A percentile compares a stretch with the other conserved stretches of the same genome.
Conservation (phyloP, 2,888 invertebrate genomes). For the Zaprionus lineosus region DNA sequence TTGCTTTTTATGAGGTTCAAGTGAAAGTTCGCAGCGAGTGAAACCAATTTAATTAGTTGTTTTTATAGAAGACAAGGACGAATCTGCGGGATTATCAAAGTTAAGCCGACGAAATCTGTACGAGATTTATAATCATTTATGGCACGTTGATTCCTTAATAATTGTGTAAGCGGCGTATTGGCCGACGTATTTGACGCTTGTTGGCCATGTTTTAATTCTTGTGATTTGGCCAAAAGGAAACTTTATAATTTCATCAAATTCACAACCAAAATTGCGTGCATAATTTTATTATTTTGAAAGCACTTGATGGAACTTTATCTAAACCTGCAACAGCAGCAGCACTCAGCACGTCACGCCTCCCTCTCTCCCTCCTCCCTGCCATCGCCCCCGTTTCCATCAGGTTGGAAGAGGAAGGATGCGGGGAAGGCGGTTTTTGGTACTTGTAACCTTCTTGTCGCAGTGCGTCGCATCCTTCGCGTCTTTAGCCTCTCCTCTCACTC, state of each 20-base stretch:
- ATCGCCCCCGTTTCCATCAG: no score
- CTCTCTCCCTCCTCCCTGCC: neutral
- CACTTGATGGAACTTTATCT: constrained; percentile 68
- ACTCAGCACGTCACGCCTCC: constrained; percentile 9
- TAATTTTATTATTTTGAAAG: constrained; percentile 74
- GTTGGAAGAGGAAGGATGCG: no score
- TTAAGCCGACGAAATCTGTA: constrained; percentile 39
- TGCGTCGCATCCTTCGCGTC: no score
- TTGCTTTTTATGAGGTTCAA: constrained; percentile 41
- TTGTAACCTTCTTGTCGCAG: no score
- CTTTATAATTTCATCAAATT: constrained; percentile 72
- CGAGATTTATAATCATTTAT: constrained; percentile 28
- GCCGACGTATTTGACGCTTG: neutral
- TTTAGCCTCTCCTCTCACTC: no score
- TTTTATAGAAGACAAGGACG: no score
- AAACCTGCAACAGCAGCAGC: constrained; percentile 61
- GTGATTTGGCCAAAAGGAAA: constrained; percentile 26
- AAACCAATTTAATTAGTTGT: constrained; percentile 40
- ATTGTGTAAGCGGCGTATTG: constrained; percentile 30
- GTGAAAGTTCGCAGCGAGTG: neutral
- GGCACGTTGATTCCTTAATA: constrained; percentile 5
- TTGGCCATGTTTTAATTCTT: constrained; percentile 1
- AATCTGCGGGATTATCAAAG: constrained; percentile 29
- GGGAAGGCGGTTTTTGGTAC: no score
- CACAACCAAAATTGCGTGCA: constrained; percentile 68